phyloP scores from a whole-genome alignment of 2,797 vertebrate species.

The Lemur catta region DNA sequence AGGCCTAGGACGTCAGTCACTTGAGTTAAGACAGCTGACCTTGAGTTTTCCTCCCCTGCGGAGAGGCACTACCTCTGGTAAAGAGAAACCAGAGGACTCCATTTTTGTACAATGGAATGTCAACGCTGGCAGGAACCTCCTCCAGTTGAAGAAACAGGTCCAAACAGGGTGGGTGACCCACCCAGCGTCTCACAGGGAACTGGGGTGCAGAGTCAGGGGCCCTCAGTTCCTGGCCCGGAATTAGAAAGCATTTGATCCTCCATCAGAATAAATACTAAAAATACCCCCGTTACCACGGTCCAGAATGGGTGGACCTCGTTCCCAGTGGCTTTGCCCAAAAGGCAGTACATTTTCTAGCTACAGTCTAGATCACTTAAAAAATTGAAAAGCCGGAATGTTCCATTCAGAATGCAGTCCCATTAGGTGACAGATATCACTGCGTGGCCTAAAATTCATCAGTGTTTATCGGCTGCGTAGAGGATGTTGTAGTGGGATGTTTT shows the following conservation, averaged over 20 bases:
- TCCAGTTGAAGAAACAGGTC: not conserved
- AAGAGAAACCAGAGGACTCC: not conserved
- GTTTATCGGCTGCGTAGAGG: conserved; percentile 80
- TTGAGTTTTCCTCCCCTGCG: not conserved
- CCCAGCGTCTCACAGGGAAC: not conserved
- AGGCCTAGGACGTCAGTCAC: not conserved
- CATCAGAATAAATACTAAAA: conserved; percentile 60
- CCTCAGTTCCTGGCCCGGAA: not conserved
- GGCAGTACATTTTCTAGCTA: conserved; percentile 16
- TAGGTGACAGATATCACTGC: conserved; percentile 60
- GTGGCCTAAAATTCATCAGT: conserved; percentile 62
- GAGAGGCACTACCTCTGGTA: not conserved
- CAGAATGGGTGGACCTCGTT: not conserved
- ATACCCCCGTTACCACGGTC: conserved; percentile 3
- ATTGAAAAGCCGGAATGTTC: conserved; percentile 53
- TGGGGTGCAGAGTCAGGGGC: not conserved
- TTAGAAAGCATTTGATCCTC: conserved; percentile 20
- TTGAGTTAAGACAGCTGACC: not conserved
- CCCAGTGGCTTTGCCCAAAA: conserved; percentile 40
- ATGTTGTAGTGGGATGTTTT: conserved; percentile 87
- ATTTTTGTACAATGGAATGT: not conserved
- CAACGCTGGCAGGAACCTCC: not conserved
- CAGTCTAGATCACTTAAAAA: conserved; percentile 63
- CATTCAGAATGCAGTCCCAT: conserved; percentile 69
- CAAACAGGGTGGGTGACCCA: not conserved